phyloP scores from a whole-genome alignment of 2,888 invertebrate species.

The Arctia plantaginis region DNA sequence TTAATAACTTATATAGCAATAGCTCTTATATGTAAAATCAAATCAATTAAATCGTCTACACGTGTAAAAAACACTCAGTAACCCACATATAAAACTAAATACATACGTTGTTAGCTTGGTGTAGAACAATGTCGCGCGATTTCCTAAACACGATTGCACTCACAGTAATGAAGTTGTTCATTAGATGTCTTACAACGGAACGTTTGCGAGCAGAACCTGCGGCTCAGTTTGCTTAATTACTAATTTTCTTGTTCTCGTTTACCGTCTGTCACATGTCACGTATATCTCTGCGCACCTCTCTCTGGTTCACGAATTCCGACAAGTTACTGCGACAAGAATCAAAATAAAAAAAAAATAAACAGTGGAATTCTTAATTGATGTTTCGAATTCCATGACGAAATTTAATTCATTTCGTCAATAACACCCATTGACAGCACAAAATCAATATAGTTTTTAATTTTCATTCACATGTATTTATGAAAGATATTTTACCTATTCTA shows the following conservation, averaged over 20 bases:
- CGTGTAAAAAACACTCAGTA: neutral
- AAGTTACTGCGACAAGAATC: conserved; percentile 2
- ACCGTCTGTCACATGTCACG: conserved; percentile 43
- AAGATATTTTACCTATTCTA: neutral
- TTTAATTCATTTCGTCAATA: neutral
- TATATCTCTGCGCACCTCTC: conserved; percentile 26
- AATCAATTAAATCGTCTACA: no score
- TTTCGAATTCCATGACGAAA: neutral
- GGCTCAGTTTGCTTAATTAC: conserved; percentile 58
- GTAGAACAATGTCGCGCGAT: neutral
- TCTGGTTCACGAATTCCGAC: conserved; percentile 27
- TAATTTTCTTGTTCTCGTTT: conserved; percentile 59
- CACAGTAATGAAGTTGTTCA: conserved; percentile 37
- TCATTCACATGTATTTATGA: neutral
- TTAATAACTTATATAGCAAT: neutral
- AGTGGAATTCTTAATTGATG: neutral
- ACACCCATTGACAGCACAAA: neutral
- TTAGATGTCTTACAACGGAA: conserved; percentile 42
- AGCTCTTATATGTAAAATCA: no score
- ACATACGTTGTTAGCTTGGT: neutral
- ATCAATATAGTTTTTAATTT: neutral
- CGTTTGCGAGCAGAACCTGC: conserved; percentile 36
- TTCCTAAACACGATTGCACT: conserved; percentile 1
- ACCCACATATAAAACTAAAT: neutral
- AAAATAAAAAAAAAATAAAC: neutral